Percentiles rank a stretch among this genome's conserved stretches.
Conservation (phyloP, 2,888 invertebrate genomes). For the Acleris holmiana region DNA sequence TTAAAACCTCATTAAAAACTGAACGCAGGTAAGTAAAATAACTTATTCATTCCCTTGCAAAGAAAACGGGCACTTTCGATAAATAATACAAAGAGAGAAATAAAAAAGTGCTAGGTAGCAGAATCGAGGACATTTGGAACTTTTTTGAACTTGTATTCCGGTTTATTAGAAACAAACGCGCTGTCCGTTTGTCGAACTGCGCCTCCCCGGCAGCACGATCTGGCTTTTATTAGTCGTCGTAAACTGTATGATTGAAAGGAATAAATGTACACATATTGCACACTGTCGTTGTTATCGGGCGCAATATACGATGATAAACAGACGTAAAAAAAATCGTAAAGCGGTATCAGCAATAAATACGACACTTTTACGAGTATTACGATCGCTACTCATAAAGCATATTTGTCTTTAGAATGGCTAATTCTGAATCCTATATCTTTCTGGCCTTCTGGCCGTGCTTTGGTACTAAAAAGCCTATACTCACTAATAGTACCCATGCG, state of each 20-base stretch:
- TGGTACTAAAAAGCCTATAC: no score
- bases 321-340: constrained; percentile 51
- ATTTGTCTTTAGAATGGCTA: constrained; percentile 17
- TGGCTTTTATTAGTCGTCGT: constrained; percentile 45
- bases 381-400: constrained; percentile 27
- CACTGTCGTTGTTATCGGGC: constrained; percentile 43
- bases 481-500: no score
- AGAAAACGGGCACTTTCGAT: no score
- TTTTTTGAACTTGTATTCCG: no score
- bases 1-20: no score
- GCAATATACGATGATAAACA: constrained; percentile 48
- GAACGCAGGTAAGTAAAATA: no score
- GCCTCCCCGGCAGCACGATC: constrained; percentile 18
- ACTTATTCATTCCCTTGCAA: no score
- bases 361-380: constrained; percentile 44
- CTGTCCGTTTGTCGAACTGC: not conserved
- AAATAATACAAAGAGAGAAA: no score
- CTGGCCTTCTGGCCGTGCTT: no score
- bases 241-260: constrained; percentile 41
- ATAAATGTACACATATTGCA: constrained; percentile 45
- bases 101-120: no score
- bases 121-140: no score
- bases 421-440: not conserved
- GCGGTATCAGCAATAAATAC: constrained; percentile 48
- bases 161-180: not conserved